A percentile compares a stretch with the other conserved stretches of the same genome.
Evolutionary conservation across 2,113 vertebrate species (phyloP).

Genomic region (Xenus cinereus): DNA sequence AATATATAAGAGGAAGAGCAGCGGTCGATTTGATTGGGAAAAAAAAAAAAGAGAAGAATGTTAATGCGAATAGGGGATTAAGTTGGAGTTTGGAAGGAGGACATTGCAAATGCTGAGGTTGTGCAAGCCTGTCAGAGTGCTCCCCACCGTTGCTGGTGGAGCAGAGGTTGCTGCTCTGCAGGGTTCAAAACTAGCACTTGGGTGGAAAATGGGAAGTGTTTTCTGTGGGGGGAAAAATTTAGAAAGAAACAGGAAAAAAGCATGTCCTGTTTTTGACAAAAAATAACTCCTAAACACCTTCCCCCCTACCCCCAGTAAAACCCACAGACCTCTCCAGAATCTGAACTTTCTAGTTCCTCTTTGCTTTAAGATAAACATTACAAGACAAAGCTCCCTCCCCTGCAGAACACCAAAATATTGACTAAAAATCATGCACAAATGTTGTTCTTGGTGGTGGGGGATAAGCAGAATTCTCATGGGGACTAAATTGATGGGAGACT

Average conservation of each 20-base stretch:
- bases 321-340: neutral
- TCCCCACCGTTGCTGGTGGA: neutral
- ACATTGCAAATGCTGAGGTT: neutral
- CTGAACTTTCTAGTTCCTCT: constrained; percentile 4
- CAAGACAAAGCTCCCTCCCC: neutral
- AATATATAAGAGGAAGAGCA: neutral
- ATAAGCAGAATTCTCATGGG: neutral
- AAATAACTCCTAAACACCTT: neutral
- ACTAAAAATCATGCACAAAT: neutral
- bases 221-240: neutral
- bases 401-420: neutral
- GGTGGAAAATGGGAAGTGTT: neutral
- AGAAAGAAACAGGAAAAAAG: constrained; percentile 1
- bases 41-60: neutral
- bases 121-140: neutral
- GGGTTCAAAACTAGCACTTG: neutral
- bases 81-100: neutral
- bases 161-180: neutral
- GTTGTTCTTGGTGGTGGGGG: neutral
- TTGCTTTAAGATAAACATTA: neutral
- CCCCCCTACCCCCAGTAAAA: neutral
- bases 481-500: neutral
- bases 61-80: neutral
- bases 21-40: neutral
- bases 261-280: constrained; percentile 8